Evolutionary conservation across 1,140 invertebrate species (phyloP), one percentile per base, ranked within the genome.

Genomic region (Bombus breviceps): DNA sequence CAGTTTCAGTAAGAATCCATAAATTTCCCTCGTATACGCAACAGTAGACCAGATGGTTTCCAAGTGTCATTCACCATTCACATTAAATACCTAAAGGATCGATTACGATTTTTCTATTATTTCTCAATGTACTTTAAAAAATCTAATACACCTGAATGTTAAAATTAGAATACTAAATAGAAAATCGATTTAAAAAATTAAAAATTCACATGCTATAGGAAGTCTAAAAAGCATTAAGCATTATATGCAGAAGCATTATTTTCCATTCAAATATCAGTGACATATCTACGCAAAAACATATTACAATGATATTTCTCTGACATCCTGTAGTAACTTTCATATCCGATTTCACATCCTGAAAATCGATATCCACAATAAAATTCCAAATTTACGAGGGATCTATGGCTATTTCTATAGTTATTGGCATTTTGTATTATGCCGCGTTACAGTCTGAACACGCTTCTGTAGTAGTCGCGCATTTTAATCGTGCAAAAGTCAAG

Each of bases 1-100:
- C 98, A 32, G 96, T 96, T 81, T 94, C 96, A 69, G 97, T 97
- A 96, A 96, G 96, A 75, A n/a, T 64, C 37, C 10, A 77, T n/a
- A 25, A 34, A 75, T 53, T 34, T 53, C 12, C 8, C 9, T 53
- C 34, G n/a, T 34, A 9, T 53, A 34, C n/a, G n/a, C 4, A 34
- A 41, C 10, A 22, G 10, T 12, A 74, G 4, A 34, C 2, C 5
- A 8, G 25, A 53, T 28, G 32, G 5, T 53, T 75, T 34, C 22
- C 12, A 25, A 53, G 4, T 9, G 6, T 9, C 3, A 32, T 73
- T 73, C 15, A 43, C 15, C 3, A 32, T 73, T 73, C 15, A 43
- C 15, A 1, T 32, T 18, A 43, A 73, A 28, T 47, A 32, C 9
- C 41, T 39, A 9, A 41, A 41, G 2, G 4, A 41, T 13, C 13